Evolutionary conservation across 2,888 invertebrate genomes (phyloP), one percentile per base, ranked within the genome.

Genomic region (Erebia epiphron): DNA sequence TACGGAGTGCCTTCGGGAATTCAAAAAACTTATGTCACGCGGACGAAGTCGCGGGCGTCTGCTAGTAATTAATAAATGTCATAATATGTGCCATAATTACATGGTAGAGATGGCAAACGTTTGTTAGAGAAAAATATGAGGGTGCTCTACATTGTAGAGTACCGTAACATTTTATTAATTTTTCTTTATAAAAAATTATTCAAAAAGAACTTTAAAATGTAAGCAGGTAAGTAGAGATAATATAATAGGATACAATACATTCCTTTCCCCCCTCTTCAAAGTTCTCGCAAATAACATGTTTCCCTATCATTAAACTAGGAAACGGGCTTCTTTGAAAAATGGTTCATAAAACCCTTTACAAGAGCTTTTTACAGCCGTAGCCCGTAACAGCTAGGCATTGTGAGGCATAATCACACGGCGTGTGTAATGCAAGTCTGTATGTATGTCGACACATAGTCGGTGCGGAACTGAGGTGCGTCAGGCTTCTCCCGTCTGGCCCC

Each of bases 401-500:
- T 85, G 76, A 78, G 79, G 79, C 79, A 78, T 86, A 87, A 82
- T 82, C 79, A 79, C 76, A 84, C 83, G 80, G 81, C 78, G 77
- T 75, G 75, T 76, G 75, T 77, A 78, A 80, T 85, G 83, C 80
- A 82, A 82, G 81, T 79, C 79, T 79, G 81, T 85, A 83, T 83
- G 80, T 85, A 83, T 80, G 83, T 81, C 77, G 77, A 79, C 83
- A 86, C 83, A 83, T 35, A 35, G 35, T 80, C 83, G 83, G 81
- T 87, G 88, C 90, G 90, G 90, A 90, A 90, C 83, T 83, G 90
- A 88, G 90, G 87, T 91, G 89, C 91, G 90, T 89, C 82, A 83
- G 80, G 82, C 79, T 83, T 86, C 92, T 92, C 92, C 92, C 89
- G 92, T 92, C 92, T 93, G 88, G 90, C 88, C 92, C 80, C 92